phyloP scores from a whole-genome alignment of 2,113 vertebrate species.

The Macquaria ambigua region DNA sequence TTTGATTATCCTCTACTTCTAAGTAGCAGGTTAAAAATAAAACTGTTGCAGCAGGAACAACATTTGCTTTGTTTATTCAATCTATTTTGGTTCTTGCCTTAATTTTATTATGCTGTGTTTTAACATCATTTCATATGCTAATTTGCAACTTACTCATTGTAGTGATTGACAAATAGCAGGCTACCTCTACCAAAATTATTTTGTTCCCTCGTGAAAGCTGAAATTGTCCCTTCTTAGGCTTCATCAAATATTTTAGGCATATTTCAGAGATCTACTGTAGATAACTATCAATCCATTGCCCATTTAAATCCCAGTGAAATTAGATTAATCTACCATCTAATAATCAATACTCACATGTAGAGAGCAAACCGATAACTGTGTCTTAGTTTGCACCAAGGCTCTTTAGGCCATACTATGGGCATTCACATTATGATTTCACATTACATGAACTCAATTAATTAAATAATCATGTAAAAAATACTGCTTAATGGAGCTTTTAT shows the following conservation, averaged over 20 bases:
- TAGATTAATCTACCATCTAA: not conserved
- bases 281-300: not conserved
- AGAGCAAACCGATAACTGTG: not conserved
- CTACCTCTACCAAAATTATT: not conserved
- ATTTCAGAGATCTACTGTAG: not conserved
- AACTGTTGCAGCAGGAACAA: not conserved
- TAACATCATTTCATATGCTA: not conserved
- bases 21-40: slow-evolving; percentile 43
- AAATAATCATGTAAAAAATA: not conserved
- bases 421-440: not conserved
- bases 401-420: not conserved
- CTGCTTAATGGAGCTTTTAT: not conserved
- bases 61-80: not conserved
- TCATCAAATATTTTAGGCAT: not conserved
- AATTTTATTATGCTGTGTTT: not conserved
- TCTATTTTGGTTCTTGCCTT: not conserved
- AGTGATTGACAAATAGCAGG: not conserved
- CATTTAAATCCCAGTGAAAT: not conserved
- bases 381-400: not conserved
- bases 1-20: slow-evolving; percentile 24
- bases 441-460: not conserved
- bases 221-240: not conserved
- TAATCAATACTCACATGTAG: not conserved
- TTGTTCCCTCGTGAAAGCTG: not conserved
- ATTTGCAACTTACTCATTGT: not conserved